phyloP scores from a whole-genome alignment of 1,140 invertebrate species.

The Anagrus nilaparvatae region DNA sequence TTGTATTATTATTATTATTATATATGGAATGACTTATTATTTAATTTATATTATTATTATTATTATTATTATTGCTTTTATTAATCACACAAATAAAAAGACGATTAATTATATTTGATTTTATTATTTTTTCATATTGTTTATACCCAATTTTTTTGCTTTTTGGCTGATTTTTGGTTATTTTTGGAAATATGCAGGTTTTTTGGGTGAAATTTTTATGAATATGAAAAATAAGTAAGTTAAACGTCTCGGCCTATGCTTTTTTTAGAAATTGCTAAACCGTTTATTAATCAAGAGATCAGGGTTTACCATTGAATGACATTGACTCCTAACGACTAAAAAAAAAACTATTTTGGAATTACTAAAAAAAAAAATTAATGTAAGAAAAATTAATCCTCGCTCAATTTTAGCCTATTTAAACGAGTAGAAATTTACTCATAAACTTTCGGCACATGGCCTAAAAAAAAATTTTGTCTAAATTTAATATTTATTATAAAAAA shows the following conservation, averaged over 20 bases:
- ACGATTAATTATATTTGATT: constrained; percentile 25
- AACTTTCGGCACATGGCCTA: constrained; percentile 18
- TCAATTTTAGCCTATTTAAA: constrained; percentile 23
- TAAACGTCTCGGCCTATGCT: constrained; percentile 23
- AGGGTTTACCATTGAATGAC: constrained; percentile 12
- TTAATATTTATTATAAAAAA: constrained; percentile 18
- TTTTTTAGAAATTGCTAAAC: constrained; percentile 11
- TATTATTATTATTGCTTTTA: constrained; percentile 43
- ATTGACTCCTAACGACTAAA: constrained; percentile 17
- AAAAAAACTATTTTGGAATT: too few relatives aligned
- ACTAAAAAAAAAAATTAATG: constrained; percentile 13
- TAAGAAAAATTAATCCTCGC: constrained; percentile 18
- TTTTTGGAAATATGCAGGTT: too few relatives aligned
- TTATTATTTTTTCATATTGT: constrained; percentile 22
- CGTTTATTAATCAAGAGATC: background rate
- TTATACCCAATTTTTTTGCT: too few relatives aligned
- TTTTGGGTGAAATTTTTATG: too few relatives aligned
- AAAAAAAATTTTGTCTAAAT: constrained; percentile 7
- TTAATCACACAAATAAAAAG: constrained; percentile 41
- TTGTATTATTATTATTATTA: constrained; percentile 14
- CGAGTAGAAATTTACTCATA: constrained; percentile 18
- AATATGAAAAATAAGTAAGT: too few relatives aligned
- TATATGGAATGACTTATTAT: constrained; percentile 34
- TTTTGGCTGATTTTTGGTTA: too few relatives aligned
- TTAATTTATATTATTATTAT: constrained; percentile 42